Evolutionary conservation across 2,888 invertebrate genomes (phyloP).

Genomic region (Tetramorium bicarinatum): DNA sequence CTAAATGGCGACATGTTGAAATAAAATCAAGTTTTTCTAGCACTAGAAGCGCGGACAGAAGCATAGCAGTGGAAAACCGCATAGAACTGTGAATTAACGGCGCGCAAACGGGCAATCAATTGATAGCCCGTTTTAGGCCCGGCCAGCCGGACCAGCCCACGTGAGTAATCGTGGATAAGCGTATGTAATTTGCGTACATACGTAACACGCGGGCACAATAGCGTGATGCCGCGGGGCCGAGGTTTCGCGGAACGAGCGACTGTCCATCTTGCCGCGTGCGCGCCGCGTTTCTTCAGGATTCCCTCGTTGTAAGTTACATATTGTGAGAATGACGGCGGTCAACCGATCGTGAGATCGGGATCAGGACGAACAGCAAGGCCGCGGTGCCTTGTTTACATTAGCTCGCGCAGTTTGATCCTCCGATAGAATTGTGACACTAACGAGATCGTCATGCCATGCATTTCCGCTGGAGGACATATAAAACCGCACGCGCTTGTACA

Average conservation of each 20-base stretch:
- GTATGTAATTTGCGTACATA: slow-evolving; percentile 48
- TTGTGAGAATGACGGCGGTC: slow-evolving; percentile 7
- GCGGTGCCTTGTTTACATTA: slow-evolving; percentile 35
- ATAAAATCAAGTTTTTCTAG: background rate
- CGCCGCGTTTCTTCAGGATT: background rate
- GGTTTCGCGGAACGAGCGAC: slow-evolving; percentile 22
- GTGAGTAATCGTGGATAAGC: slow-evolving; percentile 26
- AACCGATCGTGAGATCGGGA: slow-evolving; percentile 48
- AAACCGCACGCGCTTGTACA: slow-evolving; percentile 53
- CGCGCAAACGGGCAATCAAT: slow-evolving; percentile 19
- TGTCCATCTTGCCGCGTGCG: background rate
- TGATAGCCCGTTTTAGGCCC: slow-evolving; percentile 34
- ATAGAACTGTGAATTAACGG: slow-evolving; percentile 15
- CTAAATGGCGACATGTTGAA: background rate
- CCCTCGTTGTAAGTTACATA: slow-evolving; percentile 6
- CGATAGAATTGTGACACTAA: slow-evolving; percentile 75
- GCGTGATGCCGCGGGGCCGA: slow-evolving; percentile 5
- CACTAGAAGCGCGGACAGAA: background rate
- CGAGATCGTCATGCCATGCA: slow-evolving; percentile 67
- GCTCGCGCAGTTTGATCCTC: slow-evolving; percentile 54
- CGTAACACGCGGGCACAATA: slow-evolving; percentile 43
- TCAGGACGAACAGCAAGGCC: slow-evolving; percentile 59
- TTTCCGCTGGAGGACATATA: slow-evolving; percentile 74
- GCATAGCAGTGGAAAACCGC: background rate
- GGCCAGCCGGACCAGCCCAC: background rate